A percentile compares a stretch with the other conserved stretches of the same genome.
Evolutionary conservation across 2,797 vertebrate species (phyloP).

Genomic region (Choloepus didactylus): DNA sequence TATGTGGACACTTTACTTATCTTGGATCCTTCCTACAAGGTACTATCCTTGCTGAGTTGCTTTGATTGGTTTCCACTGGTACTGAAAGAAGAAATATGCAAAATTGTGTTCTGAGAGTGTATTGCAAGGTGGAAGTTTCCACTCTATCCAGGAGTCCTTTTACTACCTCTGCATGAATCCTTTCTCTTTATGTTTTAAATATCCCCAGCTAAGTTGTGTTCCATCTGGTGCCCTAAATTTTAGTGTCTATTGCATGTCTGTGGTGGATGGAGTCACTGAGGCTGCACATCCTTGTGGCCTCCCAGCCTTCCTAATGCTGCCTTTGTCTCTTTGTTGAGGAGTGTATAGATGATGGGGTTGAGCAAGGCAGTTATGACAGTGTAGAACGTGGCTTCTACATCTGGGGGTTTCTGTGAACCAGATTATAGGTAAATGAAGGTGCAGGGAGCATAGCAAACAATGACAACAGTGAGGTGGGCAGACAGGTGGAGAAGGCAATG

Average conservation of each 20-base stretch:
- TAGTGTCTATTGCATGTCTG: not conserved
- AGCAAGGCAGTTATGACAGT: slow-evolving; percentile 84
- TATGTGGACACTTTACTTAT: not conserved
- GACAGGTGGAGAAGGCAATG: slow-evolving; percentile 84
- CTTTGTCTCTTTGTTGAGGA: slow-evolving; percentile 83
- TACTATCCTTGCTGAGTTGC: not conserved
- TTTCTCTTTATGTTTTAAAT: not conserved
- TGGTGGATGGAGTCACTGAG: not conserved
- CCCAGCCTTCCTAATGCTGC: slow-evolving; percentile 66
- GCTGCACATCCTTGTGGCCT: not conserved
- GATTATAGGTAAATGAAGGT: slow-evolving; percentile 84
- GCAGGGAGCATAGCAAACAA: slow-evolving; percentile 80
- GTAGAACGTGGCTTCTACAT: slow-evolving; percentile 79
- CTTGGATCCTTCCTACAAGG: not conserved
- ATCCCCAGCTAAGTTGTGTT: not conserved
- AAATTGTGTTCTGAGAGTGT: not conserved
- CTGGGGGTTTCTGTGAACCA: slow-evolving; percentile 71
- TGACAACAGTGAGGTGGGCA: slow-evolving; percentile 78
- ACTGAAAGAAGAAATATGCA: not conserved
- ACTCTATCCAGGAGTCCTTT: not conserved
- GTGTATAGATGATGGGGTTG: slow-evolving; percentile 85
- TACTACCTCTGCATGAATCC: not conserved
- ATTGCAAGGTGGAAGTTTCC: not conserved
- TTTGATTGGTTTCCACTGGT: not conserved
- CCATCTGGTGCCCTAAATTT: not conserved